These are phyloP conservation scores for Gila robusta DNA, from an alignment of 2,797 vertebrate species.

Conservation along the genomic window DNA sequence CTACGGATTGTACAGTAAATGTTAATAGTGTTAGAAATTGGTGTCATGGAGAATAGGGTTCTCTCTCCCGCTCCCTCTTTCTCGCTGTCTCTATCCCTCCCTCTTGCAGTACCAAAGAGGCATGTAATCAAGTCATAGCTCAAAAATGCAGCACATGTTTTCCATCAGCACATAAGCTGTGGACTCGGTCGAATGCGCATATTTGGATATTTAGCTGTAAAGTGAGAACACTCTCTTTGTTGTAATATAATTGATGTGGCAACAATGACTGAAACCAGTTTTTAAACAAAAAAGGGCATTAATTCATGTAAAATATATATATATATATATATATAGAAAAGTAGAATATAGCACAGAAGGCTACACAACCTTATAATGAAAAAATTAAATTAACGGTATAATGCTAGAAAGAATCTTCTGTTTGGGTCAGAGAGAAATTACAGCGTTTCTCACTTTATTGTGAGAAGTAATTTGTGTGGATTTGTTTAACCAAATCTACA, in stretches of 20 bases:
- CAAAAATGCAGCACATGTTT: constrained; percentile 84
- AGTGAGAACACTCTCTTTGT: constrained; percentile 72
- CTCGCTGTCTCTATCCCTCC: neutral
- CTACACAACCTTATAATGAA: constrained; percentile 1
- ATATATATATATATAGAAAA: neutral
- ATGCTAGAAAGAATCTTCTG: neutral
- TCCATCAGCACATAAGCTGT: constrained; percentile 73
- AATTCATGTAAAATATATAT: neutral
- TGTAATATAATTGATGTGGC: constrained; percentile 73
- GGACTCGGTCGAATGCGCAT: constrained; percentile 74
- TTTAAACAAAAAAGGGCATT: constrained; percentile 26
- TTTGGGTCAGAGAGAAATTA: constrained; percentile 13
- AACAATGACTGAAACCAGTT: constrained; percentile 73
- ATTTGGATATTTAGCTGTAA: constrained; percentile 73
- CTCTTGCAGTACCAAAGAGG: constrained; percentile 68
- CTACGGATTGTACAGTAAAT: constrained; percentile 24
- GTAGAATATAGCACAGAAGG: neutral
- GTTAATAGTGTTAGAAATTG: constrained; percentile 19
- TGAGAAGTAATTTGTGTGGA: constrained; percentile 57
- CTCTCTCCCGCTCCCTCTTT: neutral
- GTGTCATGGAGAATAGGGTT: constrained; percentile 22
- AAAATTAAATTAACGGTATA: neutral
- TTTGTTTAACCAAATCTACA: constrained; percentile 70
- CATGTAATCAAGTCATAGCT: constrained; percentile 79
- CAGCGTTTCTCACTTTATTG: constrained; percentile 62